Percentiles rank a stretch among this genome's conserved stretches.
These are phyloP conservation scores for Meta bourneti DNA, from an alignment of 2,888 invertebrate genomes.

Conservation along the genomic window DNA sequence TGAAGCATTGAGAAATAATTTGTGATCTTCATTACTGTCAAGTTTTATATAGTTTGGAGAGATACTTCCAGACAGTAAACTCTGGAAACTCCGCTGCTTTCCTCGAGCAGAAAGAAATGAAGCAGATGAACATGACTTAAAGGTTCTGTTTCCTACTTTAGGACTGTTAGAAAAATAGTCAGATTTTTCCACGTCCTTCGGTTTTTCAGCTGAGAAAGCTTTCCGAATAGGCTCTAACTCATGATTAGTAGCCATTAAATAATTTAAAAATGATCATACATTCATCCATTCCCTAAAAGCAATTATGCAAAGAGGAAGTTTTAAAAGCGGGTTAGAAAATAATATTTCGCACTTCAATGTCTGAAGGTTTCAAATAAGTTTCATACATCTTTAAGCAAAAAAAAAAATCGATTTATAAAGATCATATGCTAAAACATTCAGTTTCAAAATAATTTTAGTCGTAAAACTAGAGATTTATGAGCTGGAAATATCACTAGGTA, in stretches of 20 bases:
- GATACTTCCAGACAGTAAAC: neutral
- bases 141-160: neutral
- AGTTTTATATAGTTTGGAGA: slow-evolving; percentile 23
- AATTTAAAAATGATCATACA: neutral
- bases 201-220: slow-evolving; percentile 44
- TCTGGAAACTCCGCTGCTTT: neutral
- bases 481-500: no score
- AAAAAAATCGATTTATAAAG: no score
- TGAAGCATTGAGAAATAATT: slow-evolving; percentile 53
- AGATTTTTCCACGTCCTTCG: slow-evolving; percentile 22
- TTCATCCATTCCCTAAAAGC: no score
- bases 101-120: slow-evolving; percentile 35
- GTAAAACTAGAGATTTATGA: no score
- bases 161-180: neutral
- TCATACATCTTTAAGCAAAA: no score
- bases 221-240: slow-evolving; percentile 16
- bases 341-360: no score
- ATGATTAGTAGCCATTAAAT: neutral
- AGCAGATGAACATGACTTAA: slow-evolving; percentile 48
- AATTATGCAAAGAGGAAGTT: no score
- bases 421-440: no score
- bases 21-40: slow-evolving; percentile 34
- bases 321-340: no score
- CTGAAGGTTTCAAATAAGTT: no score
- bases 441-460: no score